phyloP scores from a whole-genome alignment of 2,888 invertebrate genomes.

The Saturnia pavonia region DNA sequence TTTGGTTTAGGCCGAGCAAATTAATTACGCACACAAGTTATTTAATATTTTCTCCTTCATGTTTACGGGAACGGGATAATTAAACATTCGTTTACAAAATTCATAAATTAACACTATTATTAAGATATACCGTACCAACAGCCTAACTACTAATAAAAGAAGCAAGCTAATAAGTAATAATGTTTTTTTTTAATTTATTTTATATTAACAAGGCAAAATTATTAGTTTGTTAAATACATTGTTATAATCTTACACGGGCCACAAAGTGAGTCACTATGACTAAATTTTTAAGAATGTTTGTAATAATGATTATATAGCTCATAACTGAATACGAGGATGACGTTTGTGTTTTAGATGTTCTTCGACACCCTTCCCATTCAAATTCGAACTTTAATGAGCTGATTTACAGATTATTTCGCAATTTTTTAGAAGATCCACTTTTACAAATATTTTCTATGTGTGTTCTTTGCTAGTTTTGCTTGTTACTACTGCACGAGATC shows the following conservation, averaged over 20 bases:
- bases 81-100: constrained; percentile 7
- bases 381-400: too few species aligned
- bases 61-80: not conserved
- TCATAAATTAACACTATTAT: constrained; percentile 5
- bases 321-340: too few species aligned
- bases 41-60: constrained; percentile 9
- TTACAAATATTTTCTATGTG: too few species aligned
- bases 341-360: too few species aligned
- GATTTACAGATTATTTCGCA: too few species aligned
- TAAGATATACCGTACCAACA: constrained; percentile 1
- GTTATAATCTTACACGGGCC: not conserved
- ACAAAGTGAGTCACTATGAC: not conserved
- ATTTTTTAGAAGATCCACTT: too few species aligned
- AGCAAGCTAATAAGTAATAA: not conserved
- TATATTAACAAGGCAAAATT: not conserved
- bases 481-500: too few species aligned
- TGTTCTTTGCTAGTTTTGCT: too few species aligned
- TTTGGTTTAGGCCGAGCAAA: not conserved
- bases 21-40: not conserved
- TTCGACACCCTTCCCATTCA: too few species aligned
- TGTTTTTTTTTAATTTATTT: not conserved
- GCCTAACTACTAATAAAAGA: constrained; percentile 2
- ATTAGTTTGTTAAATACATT: not conserved
- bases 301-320: too few species aligned
- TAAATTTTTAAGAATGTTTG: not conserved